Evolutionary conservation across 2,113 vertebrate species (phyloP), one percentile per base, ranked within the genome.

Genomic region (Rhea pennata): DNA sequence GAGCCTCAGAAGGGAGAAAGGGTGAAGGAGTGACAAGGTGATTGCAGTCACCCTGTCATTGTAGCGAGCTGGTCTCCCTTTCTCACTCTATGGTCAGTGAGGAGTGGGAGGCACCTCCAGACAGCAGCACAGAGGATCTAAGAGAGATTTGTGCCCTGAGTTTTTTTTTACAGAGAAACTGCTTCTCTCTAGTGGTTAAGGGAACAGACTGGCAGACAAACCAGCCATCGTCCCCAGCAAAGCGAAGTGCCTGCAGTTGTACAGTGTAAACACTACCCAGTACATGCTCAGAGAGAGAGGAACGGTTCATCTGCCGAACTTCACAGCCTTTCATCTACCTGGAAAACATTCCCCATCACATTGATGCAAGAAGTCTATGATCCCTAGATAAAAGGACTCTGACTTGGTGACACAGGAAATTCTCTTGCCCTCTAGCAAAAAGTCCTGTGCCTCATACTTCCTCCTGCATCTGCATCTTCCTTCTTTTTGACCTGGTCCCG

Each of bases 241-340:
- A 82, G 42, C 1, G 0, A 75, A 46, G 42, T 6, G 22, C 24
- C 50, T 73, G 70, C 70, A 46, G 17, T 10, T 0, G 0, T 1
- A 44, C 0, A 0, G 77, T 69, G 44, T 39, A 48, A 48, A 40
- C 0, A 3, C 15, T 51, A 71, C 15, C 19, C 66, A 44, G 42
- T 3, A 69, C 66, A 75, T 29, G 48, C 44, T 79, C 58, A 9
- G 0, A 3, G 27, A 78, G 15, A 70, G 40, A 66, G 40, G 23
- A 85, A 29, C 62, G 12, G 50, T 46, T 76, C 74, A 44, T 8
- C 78, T 85, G 29, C 27, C 71, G 70, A 65, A 48, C 46, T 31
- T 71, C 62, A 61, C 70, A 89, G 87, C 66, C 56, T 69, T 79
- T 69, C 84, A 67, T 44, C 75, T 54, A 21, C 78, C 78, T 44